These are phyloP conservation scores for Drusus annulatus DNA, from an alignment of 1,140 invertebrate species.

Conservation along the genomic window DNA sequence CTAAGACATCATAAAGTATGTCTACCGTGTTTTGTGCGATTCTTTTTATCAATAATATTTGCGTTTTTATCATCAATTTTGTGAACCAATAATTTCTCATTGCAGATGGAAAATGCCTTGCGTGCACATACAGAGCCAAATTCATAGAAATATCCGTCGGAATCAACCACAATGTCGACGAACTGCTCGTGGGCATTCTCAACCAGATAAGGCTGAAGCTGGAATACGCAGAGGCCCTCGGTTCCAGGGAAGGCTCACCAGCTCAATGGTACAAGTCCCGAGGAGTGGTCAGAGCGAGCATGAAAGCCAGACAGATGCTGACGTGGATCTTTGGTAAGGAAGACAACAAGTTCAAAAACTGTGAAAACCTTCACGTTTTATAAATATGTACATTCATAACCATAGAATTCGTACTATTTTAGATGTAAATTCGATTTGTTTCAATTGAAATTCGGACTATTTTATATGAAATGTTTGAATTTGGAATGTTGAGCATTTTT, in stretches of 20 bases:
- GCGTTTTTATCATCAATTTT: too few species aligned
- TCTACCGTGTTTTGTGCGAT: too few species aligned
- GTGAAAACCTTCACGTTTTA: constrained; percentile 89
- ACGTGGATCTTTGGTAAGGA: constrained; percentile 93
- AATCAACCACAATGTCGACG: constrained; percentile 93
- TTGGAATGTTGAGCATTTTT: not conserved
- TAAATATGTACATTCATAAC: not conserved
- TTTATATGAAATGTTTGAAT: too few species aligned
- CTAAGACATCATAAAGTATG: too few species aligned
- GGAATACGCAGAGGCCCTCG: constrained; percentile 75
- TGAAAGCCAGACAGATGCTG: constrained; percentile 91
- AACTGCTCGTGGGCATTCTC: constrained; percentile 85
- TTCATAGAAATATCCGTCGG: constrained; percentile 93
- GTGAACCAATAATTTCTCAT: constrained; percentile 50
- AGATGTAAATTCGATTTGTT: constrained; percentile 3
- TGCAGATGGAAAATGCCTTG: constrained; percentile 89
- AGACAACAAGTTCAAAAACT: constrained; percentile 92
- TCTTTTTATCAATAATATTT: too few species aligned
- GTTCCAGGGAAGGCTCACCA: constrained; percentile 73
- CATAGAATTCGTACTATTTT: not conserved
- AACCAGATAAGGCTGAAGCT: constrained; percentile 87
- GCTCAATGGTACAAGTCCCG: constrained; percentile 88
- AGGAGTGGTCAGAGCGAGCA: constrained; percentile 85
- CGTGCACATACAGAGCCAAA: constrained; percentile 88
- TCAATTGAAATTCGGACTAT: too few species aligned